phyloP scores from a whole-genome alignment of 2,888 invertebrate genomes.

The Lasioglossum leucozonium region DNA sequence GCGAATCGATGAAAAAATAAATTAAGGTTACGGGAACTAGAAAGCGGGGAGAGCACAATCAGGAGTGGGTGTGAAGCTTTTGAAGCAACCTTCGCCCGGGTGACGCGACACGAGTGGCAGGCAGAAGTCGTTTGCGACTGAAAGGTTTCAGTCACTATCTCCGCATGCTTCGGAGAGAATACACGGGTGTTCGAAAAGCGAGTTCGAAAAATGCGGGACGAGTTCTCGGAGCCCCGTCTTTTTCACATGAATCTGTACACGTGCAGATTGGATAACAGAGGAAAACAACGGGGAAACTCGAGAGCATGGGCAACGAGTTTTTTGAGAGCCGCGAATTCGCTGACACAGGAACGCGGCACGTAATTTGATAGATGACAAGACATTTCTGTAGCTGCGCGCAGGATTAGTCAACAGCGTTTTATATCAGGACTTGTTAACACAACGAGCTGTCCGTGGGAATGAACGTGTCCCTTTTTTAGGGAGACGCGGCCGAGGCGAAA shows the following conservation, averaged over 20 bases:
- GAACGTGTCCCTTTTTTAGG: background rate
- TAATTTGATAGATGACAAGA: constrained; percentile 15
- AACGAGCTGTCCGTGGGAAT: background rate
- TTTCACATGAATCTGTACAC: constrained; percentile 4
- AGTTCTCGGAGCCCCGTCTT: background rate
- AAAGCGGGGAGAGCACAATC: background rate
- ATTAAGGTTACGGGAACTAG: background rate
- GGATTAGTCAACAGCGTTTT: background rate
- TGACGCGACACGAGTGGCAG: background rate
- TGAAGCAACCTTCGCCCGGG: background rate
- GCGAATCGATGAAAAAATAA: background rate
- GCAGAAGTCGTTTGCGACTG: background rate
- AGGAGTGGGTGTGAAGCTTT: background rate
- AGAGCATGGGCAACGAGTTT: constrained; percentile 12
- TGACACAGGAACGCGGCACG: background rate
- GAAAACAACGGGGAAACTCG: constrained; percentile 20
- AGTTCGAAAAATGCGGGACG: constrained; percentile 7
- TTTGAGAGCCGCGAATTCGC: constrained; percentile 10
- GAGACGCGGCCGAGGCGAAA: background rate
- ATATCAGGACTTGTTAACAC: background rate
- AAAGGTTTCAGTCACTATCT: constrained; percentile 15
- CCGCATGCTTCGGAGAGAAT: background rate
- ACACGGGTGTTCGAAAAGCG: background rate
- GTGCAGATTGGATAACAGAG: constrained; percentile 16
- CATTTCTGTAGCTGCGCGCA: background rate